These are phyloP conservation scores for Eulithis prunata DNA, from an alignment of 2,888 invertebrate species.

Conservation along the genomic window DNA sequence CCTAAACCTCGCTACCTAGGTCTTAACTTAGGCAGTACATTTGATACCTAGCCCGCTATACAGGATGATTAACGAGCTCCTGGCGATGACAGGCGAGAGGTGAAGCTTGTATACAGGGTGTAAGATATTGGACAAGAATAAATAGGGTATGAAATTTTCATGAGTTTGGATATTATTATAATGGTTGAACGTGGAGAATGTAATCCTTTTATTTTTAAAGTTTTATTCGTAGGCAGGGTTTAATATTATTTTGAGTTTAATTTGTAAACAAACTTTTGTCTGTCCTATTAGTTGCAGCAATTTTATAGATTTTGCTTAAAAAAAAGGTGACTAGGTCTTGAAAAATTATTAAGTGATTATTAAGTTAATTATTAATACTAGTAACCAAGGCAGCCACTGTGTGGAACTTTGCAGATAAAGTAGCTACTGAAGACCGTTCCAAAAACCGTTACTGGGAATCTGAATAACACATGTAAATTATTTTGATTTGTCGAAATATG, in stretches of 20 bases:
- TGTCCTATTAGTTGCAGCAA: too few relatives aligned
- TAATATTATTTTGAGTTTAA: not conserved
- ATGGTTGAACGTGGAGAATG: conserved; percentile 16
- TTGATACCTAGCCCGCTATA: conserved; percentile 58
- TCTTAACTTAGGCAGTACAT: conserved; percentile 60
- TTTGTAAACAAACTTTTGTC: not conserved
- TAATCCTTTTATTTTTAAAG: conserved; percentile 18
- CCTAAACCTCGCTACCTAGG: conserved; percentile 41
- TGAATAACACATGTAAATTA: too few relatives aligned
- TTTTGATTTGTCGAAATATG: not conserved
- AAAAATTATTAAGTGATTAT: too few relatives aligned
- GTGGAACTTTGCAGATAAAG: too few relatives aligned
- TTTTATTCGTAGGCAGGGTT: conserved; percentile 1
- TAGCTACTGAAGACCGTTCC: too few relatives aligned
- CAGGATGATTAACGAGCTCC: conserved; percentile 75
- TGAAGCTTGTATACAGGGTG: conserved; percentile 67
- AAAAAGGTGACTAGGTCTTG: too few relatives aligned
- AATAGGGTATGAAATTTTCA: conserved; percentile 42
- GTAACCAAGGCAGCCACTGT: too few relatives aligned
- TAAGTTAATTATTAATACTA: too few relatives aligned
- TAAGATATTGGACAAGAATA: conserved; percentile 34
- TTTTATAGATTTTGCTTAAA: too few relatives aligned
- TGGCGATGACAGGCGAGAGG: conserved; percentile 73
- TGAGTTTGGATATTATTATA: conserved; percentile 29
- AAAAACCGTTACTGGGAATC: too few relatives aligned